Percentiles rank a stretch among this genome's conserved stretches.
phyloP scores from a whole-genome alignment of 2,888 invertebrate species.

The Hirtodrosophila confusa region DNA sequence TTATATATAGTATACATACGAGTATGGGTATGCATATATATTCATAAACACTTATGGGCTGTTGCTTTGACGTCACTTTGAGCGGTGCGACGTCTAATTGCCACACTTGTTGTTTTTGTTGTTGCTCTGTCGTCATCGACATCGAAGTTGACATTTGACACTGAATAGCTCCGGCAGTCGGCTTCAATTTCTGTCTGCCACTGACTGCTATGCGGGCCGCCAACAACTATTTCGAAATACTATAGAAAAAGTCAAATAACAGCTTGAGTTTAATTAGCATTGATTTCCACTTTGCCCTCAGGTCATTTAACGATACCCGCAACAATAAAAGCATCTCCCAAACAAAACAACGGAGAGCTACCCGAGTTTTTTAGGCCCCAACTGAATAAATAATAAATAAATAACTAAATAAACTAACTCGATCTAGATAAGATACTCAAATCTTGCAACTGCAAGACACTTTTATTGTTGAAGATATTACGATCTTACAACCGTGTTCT shows the following conservation, averaged over 20 bases:
- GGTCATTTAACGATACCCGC: constrained; percentile 38
- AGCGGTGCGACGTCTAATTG: constrained; percentile 46
- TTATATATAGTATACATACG: background rate
- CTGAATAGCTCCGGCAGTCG: constrained; percentile 42
- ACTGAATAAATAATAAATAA: no score
- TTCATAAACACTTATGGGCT: constrained; percentile 25
- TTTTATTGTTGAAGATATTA: no score
- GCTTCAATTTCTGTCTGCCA: constrained; percentile 40
- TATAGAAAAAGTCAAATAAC: constrained; percentile 43
- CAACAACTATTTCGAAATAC: constrained; percentile 50
- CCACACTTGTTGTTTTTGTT: constrained; percentile 49
- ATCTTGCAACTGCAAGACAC: constrained; percentile 11
- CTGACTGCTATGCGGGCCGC: constrained; percentile 58
- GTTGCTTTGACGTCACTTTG: constrained; percentile 62
- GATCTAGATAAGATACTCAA: constrained; percentile 33
- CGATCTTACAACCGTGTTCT: no score
- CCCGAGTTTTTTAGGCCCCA: background rate
- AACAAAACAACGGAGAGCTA: background rate
- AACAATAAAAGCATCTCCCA: constrained; percentile 13
- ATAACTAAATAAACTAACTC: background rate
- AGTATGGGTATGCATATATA: background rate
- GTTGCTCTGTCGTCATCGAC: constrained; percentile 47
- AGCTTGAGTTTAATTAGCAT: constrained; percentile 68
- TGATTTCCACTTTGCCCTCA: constrained; percentile 67
- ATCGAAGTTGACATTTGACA: constrained; percentile 71